A percentile compares a stretch with the other conserved stretches of the same genome.
phyloP scores from a whole-genome alignment of 2,113 vertebrate species.

The Semicossyphus pulcher region DNA sequence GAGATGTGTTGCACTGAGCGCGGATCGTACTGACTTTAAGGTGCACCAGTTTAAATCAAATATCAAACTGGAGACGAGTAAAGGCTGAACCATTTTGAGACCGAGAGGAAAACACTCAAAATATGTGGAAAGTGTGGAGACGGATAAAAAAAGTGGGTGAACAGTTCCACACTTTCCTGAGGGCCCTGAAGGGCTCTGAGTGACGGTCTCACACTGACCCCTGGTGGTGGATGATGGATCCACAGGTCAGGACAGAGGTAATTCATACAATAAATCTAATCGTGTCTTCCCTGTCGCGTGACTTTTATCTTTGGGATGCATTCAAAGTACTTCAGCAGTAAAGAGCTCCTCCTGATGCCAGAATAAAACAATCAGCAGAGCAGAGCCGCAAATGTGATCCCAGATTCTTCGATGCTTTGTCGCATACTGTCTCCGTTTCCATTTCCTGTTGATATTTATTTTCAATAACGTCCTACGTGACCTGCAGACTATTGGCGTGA shows the following conservation, averaged over 20 bases:
- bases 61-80: neutral
- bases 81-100: neutral
- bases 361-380: no score
- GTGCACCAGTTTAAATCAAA: neutral
- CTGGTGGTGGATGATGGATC: constrained; percentile 55
- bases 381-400: no score
- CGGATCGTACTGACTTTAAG: neutral
- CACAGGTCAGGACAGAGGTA: neutral
- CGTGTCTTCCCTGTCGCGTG: no score
- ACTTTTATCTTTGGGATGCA: no score
- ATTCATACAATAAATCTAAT: neutral
- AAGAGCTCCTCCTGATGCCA: no score
- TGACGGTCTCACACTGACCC: constrained; percentile 61
- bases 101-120: constrained; percentile 1
- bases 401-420: no score
- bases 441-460: constrained; percentile 6
- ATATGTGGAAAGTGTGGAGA: constrained; percentile 2
- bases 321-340: no score
- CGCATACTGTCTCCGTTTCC: neutral
- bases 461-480: neutral
- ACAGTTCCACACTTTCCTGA: constrained; percentile 45
- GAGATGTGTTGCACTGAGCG: neutral
- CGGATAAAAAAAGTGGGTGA: constrained; percentile 1
- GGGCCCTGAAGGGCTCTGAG: constrained; percentile 25
- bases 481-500: neutral